Percentiles rank a stretch among this genome's conserved stretches.
Evolutionary conservation across 2,797 vertebrate genomes (phyloP).

Genomic region (Urophycis tenuis): DNA sequence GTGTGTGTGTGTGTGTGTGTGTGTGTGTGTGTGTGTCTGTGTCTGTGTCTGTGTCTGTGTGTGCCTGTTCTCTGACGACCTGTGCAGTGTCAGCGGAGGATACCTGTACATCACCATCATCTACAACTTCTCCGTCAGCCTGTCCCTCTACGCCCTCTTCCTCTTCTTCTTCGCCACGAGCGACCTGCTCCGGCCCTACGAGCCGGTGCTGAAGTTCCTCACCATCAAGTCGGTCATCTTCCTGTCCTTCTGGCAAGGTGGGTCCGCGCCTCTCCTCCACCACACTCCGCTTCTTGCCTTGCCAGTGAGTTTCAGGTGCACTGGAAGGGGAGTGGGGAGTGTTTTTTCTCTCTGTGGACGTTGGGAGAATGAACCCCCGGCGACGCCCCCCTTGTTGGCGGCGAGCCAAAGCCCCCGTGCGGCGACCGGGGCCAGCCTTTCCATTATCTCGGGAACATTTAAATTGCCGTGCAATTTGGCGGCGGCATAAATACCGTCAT

Average conservation of each 20-base stretch:
- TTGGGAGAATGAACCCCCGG: neutral
- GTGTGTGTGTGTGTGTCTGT: too few relatives aligned
- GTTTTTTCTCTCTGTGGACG: neutral
- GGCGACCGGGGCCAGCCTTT: neutral
- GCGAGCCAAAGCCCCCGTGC: neutral
- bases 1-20: too few relatives aligned
- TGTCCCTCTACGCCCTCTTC: slow-evolving; percentile 89
- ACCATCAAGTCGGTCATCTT: slow-evolving; percentile 97
- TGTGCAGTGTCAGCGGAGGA: slow-evolving; percentile 78
- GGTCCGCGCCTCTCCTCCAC: too few relatives aligned
- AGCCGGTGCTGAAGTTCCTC: slow-evolving; percentile 92
- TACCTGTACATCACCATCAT: slow-evolving; percentile 94
- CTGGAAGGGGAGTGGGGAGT: neutral
- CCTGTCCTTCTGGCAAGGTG: slow-evolving; percentile 97
- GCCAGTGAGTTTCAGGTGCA: neutral
- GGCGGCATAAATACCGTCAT: neutral
- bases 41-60: too few relatives aligned
- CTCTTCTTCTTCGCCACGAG: slow-evolving; percentile 93
- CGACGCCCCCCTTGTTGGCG: neutral
- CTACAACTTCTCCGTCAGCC: slow-evolving; percentile 92
- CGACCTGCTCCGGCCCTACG: slow-evolving; percentile 83
- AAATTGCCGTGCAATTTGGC: neutral
- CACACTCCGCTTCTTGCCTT: too few relatives aligned
- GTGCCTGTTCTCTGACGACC: neutral
- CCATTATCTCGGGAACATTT: neutral